Percentiles rank a stretch among this genome's conserved stretches.
These are phyloP conservation scores for Iphiclides podalirius DNA, from an alignment of 2,888 invertebrate genomes.

Conservation along the genomic window DNA sequence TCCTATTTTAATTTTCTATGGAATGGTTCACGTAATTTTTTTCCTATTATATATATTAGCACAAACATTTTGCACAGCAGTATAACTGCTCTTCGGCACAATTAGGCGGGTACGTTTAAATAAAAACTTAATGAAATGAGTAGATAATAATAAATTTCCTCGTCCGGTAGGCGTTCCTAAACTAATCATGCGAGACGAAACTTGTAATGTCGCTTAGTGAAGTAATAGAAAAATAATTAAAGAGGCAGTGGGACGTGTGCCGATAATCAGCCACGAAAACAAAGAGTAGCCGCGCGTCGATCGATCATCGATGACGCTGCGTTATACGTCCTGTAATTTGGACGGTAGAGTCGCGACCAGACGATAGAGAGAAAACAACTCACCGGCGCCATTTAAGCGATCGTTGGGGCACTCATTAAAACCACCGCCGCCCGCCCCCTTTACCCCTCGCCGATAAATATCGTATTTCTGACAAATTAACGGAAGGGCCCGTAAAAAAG, in stretches of 20 bases:
- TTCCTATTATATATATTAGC: too few species aligned
- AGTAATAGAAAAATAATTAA: not conserved
- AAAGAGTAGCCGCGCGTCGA: constrained; percentile 13
- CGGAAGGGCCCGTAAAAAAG: constrained; percentile 50
- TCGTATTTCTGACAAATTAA: constrained; percentile 72
- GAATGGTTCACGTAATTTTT: too few species aligned
- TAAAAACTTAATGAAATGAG: too few species aligned
- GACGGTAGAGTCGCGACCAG: constrained; percentile 12
- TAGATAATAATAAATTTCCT: too few species aligned
- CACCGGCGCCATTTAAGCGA: constrained; percentile 71
- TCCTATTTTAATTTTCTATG: too few species aligned
- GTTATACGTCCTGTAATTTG: constrained; percentile 13
- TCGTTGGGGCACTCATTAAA: constrained; percentile 66
- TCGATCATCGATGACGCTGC: constrained; percentile 21
- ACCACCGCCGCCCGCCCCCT: constrained; percentile 49
- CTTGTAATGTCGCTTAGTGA: too few species aligned
- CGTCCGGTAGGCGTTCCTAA: too few species aligned
- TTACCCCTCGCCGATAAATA: constrained; percentile 69
- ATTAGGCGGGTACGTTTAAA: too few species aligned
- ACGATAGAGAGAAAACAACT: constrained; percentile 42
- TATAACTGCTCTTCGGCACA: too few species aligned
- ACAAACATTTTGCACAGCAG: too few species aligned
- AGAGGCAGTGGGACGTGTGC: not conserved
- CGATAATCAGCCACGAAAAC: constrained; percentile 17
- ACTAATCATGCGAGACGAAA: too few species aligned